Conservation (phyloP, 2,113 vertebrate species). For the Physeter macrocephalus region DNA sequence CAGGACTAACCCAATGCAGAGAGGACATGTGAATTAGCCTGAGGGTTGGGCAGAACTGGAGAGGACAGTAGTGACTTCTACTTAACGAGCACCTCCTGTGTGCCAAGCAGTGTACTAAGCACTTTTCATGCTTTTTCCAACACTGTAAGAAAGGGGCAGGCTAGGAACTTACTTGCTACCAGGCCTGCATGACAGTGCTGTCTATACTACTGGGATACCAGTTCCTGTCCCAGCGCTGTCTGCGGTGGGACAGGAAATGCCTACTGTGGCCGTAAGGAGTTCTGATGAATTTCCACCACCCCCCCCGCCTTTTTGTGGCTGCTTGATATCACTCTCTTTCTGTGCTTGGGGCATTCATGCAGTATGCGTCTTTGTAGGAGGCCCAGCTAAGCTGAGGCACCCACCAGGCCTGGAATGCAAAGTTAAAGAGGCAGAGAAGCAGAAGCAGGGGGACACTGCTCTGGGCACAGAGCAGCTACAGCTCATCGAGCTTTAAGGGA, state of each 20-base stretch:
- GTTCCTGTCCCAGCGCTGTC: background rate
- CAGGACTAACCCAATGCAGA: background rate
- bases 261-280: background rate
- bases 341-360: background rate
- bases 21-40: background rate
- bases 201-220: background rate
- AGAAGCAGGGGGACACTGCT: background rate
- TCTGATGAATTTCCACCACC: background rate
- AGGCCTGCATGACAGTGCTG: background rate
- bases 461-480: background rate
- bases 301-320: background rate
- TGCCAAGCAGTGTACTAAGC: background rate
- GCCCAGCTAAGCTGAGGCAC: background rate
- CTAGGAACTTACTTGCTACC: background rate
- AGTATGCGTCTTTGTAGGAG: background rate
- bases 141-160: background rate
- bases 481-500: too few relatives aligned
- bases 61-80: background rate
- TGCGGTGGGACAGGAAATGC: fast-evolving
- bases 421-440: background rate
- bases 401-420: background rate
- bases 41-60: background rate
- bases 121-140: background rate
- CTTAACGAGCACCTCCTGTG: background rate
- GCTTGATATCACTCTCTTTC: background rate